Evolutionary conservation across 2,888 invertebrate genomes (phyloP).

Genomic region (Cordilura impudica): DNA sequence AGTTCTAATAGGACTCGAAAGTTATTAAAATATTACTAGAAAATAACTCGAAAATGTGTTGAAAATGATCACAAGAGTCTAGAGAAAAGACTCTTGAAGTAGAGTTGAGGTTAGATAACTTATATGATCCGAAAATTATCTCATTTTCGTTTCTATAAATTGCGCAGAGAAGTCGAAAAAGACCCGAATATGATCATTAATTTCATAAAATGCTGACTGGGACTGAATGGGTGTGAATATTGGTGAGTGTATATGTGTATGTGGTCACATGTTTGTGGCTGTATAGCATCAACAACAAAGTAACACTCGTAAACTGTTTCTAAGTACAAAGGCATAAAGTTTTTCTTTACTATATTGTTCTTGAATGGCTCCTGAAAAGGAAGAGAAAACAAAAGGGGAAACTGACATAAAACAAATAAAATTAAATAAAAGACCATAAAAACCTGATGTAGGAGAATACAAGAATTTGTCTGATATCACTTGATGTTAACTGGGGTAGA

Average conservation of each 20-base stretch:
- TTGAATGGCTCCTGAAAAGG: background rate
- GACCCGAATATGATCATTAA: too few relatives aligned
- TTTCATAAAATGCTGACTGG: too few relatives aligned
- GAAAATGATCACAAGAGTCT: too few relatives aligned
- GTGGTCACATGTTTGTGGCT: background rate
- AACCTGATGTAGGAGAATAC: slow-evolving; percentile 6
- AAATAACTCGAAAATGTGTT: too few relatives aligned
- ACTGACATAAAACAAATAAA: slow-evolving; percentile 6
- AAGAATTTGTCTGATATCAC: background rate
- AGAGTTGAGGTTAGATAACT: too few relatives aligned
- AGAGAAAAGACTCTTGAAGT: too few relatives aligned
- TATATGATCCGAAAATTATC: too few relatives aligned
- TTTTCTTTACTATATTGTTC: slow-evolving; percentile 20
- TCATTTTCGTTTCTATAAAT: too few relatives aligned
- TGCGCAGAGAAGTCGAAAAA: too few relatives aligned
- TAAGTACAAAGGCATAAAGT: slow-evolving; percentile 19
- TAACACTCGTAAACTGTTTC: slow-evolving; percentile 33
- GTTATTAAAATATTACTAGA: too few relatives aligned
- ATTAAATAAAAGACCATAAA: background rate
- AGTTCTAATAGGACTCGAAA: too few relatives aligned
- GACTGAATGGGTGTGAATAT: too few relatives aligned
- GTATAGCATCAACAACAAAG: slow-evolving; percentile 12
- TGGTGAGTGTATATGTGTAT: background rate
- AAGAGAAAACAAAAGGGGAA: slow-evolving; percentile 3
- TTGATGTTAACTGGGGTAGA: background rate